A percentile compares a stretch with the other conserved stretches of the same genome.
These are phyloP conservation scores for Perca flavescens DNA, from an alignment of 2,113 vertebrate genomes.

Conservation along the genomic window DNA sequence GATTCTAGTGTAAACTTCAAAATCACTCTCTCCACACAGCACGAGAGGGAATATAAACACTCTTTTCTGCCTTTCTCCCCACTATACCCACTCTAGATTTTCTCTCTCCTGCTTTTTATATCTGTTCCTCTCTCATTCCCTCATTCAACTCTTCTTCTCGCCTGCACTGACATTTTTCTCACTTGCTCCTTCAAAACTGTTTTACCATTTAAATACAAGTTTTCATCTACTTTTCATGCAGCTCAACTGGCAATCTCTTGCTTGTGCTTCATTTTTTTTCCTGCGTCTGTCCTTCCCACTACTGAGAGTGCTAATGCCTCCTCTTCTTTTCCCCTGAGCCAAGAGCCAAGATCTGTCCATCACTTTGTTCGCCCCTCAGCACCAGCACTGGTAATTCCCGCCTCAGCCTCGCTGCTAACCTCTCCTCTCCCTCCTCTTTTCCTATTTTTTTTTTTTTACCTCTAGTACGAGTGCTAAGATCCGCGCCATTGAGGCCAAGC, in stretches of 20 bases:
- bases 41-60: conserved; percentile 54
- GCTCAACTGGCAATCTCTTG: conserved; percentile 30
- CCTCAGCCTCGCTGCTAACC: conserved; percentile 31
- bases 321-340: conserved; percentile 17
- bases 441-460: not conserved
- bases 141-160: conserved; percentile 33
- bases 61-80: not conserved
- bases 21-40: conserved; percentile 40
- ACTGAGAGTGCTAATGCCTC: conserved; percentile 25
- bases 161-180: conserved; percentile 46
- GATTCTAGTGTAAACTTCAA: conserved; percentile 48
- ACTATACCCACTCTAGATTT: not conserved
- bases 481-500: conserved; percentile 98
- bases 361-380: conserved; percentile 13
- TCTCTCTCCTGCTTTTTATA: conserved; percentile 9
- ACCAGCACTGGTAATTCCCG: conserved; percentile 34
- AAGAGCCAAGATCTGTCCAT: conserved; percentile 42
- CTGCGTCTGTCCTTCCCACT: conserved; percentile 6
- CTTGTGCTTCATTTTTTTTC: not conserved
- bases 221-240: not conserved
- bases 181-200: conserved; percentile 32
- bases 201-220: conserved; percentile 47
- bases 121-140: conserved; percentile 21
- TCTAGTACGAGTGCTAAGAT: conserved; percentile 95
- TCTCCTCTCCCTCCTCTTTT: conserved; percentile 1